Base-by-base conservation (phyloP, 2,797 vertebrate species). In the Lagorchestes hirsutus region DNA sequence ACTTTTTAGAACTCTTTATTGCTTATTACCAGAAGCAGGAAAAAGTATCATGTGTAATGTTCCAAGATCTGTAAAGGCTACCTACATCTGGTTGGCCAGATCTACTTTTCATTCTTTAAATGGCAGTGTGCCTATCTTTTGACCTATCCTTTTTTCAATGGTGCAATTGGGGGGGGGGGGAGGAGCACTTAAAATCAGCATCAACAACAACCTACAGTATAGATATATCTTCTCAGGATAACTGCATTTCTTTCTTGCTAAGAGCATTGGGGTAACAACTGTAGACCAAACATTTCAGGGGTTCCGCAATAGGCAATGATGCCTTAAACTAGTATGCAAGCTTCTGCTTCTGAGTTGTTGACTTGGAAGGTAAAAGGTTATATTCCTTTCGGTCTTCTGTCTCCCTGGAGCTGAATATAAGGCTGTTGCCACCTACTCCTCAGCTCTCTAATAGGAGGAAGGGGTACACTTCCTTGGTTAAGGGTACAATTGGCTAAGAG, bases 61-160 rank as follows among this genome's bases (percentile, higher is more conserved):
- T 92, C 29, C 91, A 62, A 93, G 57, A 93, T 27, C 28, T 90
- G 54, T 34, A 92, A 97, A 92, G 82, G 94, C 50, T 87, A 34
- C 82, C 56, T 59, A 46, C 56, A 46, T 1, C 82, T 90, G 56
- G n/a, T 40, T 74, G 54, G 18, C 13, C 4, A 0, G 52, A n/a
- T 29, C 50, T n/a, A 55, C 40, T 57, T 93, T 54, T 93, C 54
- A n/a, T 93, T 67, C 62, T 90, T 54, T 59, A 91, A 55, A 54
- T 22, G 40, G 22, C 3, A 14, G 90, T 40, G 31, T 95, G n/a
- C 50, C 92, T 28, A 5, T 55, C 92, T 62, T 54, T 55, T 57
- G 14, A 74, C 59, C 62, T 94, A 92, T 56, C n/a, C 14, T 14
- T 46, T 4, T 16, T 82, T 95, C 90, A 52, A 3, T 9, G 5